phyloP scores from a whole-genome alignment of 1,140 invertebrate species.

The Epicauta chinensis region DNA sequence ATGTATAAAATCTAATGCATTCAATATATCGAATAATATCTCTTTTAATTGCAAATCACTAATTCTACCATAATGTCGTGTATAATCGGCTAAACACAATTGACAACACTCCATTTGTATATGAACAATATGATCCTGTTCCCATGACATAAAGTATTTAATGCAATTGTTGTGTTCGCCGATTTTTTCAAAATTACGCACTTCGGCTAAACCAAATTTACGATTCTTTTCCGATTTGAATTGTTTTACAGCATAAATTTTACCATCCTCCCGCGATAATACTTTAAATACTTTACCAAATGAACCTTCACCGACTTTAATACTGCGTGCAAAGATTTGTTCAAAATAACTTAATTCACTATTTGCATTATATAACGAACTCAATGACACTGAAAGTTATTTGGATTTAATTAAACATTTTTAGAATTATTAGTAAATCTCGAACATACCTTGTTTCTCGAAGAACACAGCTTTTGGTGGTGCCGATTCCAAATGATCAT shows the following conservation, averaged over 20 bases:
- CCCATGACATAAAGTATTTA: constrained; percentile 64
- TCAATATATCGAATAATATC: constrained; percentile 41
- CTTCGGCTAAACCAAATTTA: constrained; percentile 58
- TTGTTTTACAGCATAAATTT: constrained; percentile 60
- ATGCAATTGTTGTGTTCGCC: constrained; percentile 64
- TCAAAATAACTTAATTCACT: constrained; percentile 47
- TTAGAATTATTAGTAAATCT: no score
- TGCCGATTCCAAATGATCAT: no score
- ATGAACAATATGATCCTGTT: constrained; percentile 62
- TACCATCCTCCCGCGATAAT: constrained; percentile 56
- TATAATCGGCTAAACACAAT: constrained; percentile 45
- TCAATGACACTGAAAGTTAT: constrained; percentile 23
- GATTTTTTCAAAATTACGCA: constrained; percentile 61
- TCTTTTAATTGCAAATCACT: constrained; percentile 43
- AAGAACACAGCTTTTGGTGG: background rate
- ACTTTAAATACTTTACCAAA: constrained; percentile 71
- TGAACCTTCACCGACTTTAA: constrained; percentile 62
- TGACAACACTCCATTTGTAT: constrained; percentile 69
- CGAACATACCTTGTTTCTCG: background rate
- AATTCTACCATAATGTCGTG: constrained; percentile 42
- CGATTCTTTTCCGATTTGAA: constrained; percentile 55
- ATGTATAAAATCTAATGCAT: constrained; percentile 30
- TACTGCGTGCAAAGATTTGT: constrained; percentile 58
- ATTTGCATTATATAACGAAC: constrained; percentile 25
- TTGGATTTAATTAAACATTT: background rate